Evolutionary conservation across 2,888 invertebrate genomes (phyloP).

Genomic region (Brenthis hecate): DNA sequence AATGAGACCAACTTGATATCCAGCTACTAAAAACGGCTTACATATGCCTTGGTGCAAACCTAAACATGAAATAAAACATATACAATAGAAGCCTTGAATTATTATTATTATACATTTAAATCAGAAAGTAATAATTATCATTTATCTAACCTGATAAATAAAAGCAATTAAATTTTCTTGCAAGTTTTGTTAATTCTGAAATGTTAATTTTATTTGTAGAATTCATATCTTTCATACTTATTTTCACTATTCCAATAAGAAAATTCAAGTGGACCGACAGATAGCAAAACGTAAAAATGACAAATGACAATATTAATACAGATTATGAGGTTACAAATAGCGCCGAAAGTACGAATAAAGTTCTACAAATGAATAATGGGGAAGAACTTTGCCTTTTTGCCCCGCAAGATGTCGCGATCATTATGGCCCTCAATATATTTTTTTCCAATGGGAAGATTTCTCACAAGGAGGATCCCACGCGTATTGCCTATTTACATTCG

Average conservation of each 20-base stretch:
- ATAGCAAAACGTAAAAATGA: constrained; percentile 3
- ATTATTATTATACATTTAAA: neutral
- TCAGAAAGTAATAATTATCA: neutral
- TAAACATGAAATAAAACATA: constrained; percentile 61
- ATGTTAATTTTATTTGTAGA: constrained; percentile 68
- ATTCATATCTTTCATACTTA: constrained; percentile 77
- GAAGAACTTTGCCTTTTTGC: too few relatives aligned
- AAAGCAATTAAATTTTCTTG: constrained; percentile 94
- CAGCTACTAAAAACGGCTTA: constrained; percentile 93
- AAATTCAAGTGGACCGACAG: constrained; percentile 24
- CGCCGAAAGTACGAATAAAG: too few relatives aligned
- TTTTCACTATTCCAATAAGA: constrained; percentile 31
- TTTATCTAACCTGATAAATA: constrained; percentile 87
- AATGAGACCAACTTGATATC: constrained; percentile 94
- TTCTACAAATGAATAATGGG: too few relatives aligned
- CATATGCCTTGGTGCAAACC: constrained; percentile 90
- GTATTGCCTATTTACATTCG: too few relatives aligned
- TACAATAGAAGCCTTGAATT: constrained; percentile 25
- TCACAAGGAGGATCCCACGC: too few relatives aligned
- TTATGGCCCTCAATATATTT: too few relatives aligned
- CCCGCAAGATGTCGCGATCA: too few relatives aligned
- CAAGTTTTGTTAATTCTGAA: constrained; percentile 87
- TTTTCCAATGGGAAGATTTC: too few relatives aligned
- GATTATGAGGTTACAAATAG: too few relatives aligned
- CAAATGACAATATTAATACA: constrained; percentile 5